Evolutionary conservation across 1,140 invertebrate genomes (phyloP), one percentile per base, ranked within the genome.

Genomic region (Drosophila bocqueti): DNA sequence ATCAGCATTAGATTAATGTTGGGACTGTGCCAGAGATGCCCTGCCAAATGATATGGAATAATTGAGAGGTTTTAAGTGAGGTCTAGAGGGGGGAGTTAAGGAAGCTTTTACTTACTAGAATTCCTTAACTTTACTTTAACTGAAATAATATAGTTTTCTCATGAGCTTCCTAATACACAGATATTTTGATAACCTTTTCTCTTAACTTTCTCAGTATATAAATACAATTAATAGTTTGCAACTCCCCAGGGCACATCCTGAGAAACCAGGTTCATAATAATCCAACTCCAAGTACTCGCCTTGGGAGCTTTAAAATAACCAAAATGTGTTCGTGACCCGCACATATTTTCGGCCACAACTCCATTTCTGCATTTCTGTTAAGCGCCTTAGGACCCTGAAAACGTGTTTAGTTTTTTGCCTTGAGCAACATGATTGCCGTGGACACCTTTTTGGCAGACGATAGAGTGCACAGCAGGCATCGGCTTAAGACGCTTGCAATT

Each of bases 401-500:
- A 45, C 46, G 31, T 43, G 55, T 61, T 73, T 65, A 42, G 65
- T 76, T 72, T 60, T 72, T 83, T 65, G 55, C 54, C 40, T 11
- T 18, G 15, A 64, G 58, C 38, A 52, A 76, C 76, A 61, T 76
- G 81, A 63, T 63, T 62, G 59, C 49, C 59, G 49, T 52, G 80
- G 60, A 79, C 81, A 79, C 64, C 38, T 43, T 72, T 29, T n/a
- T 18, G 47, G 55, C 45, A 31, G 55, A 59, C 42, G 18, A 47
- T 58, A 7, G 50, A 47, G 24, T 46, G 57, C 59, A 49, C 49
- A 72, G 45, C 75, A 61, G 34, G 81, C 57, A 31, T 26, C 40
- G 47, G 65, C 67, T 83, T 84, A 81, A 67, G 73, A 78, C 42
- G 77, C 49, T 54, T 52, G 66, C 61, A 76, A 69, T 63, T 68